Evolutionary conservation across 2,888 invertebrate species (phyloP).

Genomic region (Lepeophtheirus nordmannii): DNA sequence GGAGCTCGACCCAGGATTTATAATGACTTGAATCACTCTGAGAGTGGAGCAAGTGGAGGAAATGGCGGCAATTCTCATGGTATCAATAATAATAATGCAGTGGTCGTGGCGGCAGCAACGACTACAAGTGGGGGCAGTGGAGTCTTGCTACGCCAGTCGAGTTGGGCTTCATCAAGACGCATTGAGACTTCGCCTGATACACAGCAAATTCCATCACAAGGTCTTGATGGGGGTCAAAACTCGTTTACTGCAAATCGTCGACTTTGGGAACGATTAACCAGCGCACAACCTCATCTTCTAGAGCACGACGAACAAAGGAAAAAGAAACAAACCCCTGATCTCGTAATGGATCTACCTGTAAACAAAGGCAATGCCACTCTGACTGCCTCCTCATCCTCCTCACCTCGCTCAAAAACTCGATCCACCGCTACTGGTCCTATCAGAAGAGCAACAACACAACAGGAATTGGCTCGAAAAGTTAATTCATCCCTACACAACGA

Average conservation of each 20-base stretch:
- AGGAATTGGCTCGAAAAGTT: background rate
- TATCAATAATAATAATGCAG: background rate
- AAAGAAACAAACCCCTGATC: conserved; percentile 50
- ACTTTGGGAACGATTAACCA: conserved; percentile 27
- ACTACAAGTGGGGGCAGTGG: background rate
- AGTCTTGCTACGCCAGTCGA: conserved; percentile 13
- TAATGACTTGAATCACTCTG: background rate
- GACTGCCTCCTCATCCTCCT: no score
- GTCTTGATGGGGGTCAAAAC: background rate
- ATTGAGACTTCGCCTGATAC: background rate
- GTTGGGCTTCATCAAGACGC: conserved; percentile 14
- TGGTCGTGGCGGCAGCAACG: background rate
- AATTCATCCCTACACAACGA: no score
- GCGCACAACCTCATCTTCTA: conserved; percentile 31
- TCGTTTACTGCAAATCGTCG: conserved; percentile 24
- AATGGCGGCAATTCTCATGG: background rate
- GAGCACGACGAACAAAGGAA: conserved; percentile 26
- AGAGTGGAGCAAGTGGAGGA: background rate
- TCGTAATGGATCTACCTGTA: conserved; percentile 63
- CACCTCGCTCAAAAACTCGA: no score
- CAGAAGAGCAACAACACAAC: background rate
- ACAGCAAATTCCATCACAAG: background rate
- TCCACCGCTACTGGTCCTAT: background rate
- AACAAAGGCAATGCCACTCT: background rate
- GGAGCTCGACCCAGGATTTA: background rate